Evolutionary conservation across 2,888 invertebrate species (phyloP).

Genomic region (Cephus rjabovi): DNA sequence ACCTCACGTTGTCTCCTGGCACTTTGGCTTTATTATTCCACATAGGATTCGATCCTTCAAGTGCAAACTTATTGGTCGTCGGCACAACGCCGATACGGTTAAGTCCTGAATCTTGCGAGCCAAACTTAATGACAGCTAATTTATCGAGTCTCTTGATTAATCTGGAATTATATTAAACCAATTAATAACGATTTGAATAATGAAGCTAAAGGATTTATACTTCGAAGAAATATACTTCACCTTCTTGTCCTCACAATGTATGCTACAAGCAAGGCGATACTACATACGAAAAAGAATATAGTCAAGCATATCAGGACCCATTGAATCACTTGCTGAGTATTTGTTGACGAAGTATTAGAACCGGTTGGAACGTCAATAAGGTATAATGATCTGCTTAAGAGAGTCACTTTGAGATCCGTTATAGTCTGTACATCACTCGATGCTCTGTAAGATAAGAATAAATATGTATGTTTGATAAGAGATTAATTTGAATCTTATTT

Average conservation of each 20-base stretch:
- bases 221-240: constrained; percentile 59
- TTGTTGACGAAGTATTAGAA: constrained; percentile 52
- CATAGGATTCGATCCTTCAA: constrained; percentile 79
- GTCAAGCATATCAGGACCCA: constrained; percentile 70
- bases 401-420: constrained; percentile 62
- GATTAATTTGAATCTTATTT: not conserved
- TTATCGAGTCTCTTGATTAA: constrained; percentile 73
- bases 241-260: constrained; percentile 72
- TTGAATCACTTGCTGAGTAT: constrained; percentile 65
- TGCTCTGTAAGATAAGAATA: constrained; percentile 52
- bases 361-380: constrained; percentile 69
- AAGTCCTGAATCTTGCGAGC: constrained; percentile 73
- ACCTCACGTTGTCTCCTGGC: constrained; percentile 71
- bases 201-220: not conserved
- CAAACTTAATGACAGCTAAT: constrained; percentile 74
- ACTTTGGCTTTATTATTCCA: constrained; percentile 71
- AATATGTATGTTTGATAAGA: not conserved
- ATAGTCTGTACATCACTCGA: constrained; percentile 68
- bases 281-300: constrained; percentile 69
- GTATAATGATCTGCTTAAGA: constrained; percentile 61
- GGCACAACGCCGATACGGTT: constrained; percentile 72
- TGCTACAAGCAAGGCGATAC: constrained; percentile 69
- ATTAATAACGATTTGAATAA: not conserved
- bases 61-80: constrained; percentile 78
- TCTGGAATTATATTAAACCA: constrained; percentile 57